phyloP scores from a whole-genome alignment of 2,888 invertebrate species.

The Drosophila ezoana region DNA sequence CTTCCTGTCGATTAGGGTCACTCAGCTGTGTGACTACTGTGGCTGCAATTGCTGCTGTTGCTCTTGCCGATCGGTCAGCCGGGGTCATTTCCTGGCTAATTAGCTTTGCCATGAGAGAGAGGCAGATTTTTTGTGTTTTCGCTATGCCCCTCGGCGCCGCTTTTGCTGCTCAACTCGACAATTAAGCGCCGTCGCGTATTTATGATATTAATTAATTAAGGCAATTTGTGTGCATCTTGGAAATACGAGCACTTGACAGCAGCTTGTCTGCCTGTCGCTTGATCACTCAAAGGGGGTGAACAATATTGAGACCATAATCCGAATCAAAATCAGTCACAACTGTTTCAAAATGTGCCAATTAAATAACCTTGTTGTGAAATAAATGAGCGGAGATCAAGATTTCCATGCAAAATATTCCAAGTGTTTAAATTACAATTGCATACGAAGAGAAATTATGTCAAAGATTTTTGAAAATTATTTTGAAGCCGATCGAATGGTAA shows the following conservation, averaged over 20 bases:
- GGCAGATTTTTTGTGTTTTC: constrained; percentile 23
- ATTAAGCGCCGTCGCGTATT: constrained; percentile 78
- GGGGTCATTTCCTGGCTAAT: constrained; percentile 84
- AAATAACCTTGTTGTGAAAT: constrained; percentile 15
- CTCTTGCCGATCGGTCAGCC: constrained; percentile 64
- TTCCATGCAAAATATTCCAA: not conserved
- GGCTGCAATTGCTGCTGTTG: constrained; percentile 42
- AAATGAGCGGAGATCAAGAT: not conserved
- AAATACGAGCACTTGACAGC: constrained; percentile 42
- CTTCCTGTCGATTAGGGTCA: constrained; percentile 80
- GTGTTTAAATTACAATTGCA: too few species aligned
- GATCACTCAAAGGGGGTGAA: constrained; percentile 2
- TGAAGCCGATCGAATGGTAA: too few species aligned
- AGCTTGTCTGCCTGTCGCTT: constrained; percentile 18
- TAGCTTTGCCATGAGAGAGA: constrained; percentile 67
- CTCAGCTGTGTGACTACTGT: constrained; percentile 61
- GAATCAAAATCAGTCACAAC: not conserved
- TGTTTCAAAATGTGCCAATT: constrained; percentile 12
- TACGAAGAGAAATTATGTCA: too few species aligned
- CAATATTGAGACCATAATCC: constrained; percentile 12
- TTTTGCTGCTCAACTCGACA: constrained; percentile 52
- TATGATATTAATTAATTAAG: constrained; percentile 81
- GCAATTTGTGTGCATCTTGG: constrained; percentile 70
- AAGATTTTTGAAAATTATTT: too few species aligned
- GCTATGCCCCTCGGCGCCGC: constrained; percentile 14